A percentile compares a stretch with the other conserved stretches of the same genome.
phyloP scores from a whole-genome alignment of 1,140 invertebrate genomes.

The Proctacanthus coquilletti region DNA sequence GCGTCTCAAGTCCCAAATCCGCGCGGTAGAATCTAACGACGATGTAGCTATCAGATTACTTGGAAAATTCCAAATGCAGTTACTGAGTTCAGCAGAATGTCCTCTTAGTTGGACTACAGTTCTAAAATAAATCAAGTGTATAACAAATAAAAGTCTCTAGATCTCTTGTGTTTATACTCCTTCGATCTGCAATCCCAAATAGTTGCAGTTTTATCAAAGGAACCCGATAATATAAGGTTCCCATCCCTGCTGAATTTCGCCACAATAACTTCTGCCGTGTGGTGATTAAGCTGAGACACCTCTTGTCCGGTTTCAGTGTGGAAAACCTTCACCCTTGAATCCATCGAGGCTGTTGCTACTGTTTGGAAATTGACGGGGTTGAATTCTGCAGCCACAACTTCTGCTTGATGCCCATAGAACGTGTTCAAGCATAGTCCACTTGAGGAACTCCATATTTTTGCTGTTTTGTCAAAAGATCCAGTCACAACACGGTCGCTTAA shows the following conservation, averaged over 20 bases:
- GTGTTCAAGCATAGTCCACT: conserved; percentile 51
- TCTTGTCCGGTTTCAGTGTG: conserved; percentile 47
- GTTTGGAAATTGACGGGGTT: conserved; percentile 39
- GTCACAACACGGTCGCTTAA: conserved; percentile 56
- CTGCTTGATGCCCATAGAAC: conserved; percentile 53
- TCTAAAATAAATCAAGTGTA: conserved; percentile 27
- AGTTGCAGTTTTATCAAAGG: conserved; percentile 58
- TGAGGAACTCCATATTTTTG: conserved; percentile 35
- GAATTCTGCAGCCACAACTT: conserved; percentile 55
- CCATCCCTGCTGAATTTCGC: conserved; percentile 54
- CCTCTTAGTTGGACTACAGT: conserved; percentile 44
- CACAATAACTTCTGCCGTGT: conserved; percentile 57
- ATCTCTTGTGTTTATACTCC: conserved; percentile 31
- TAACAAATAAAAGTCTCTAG: conserved; percentile 4
- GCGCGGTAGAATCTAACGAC: conserved; percentile 58
- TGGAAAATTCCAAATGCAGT: conserved; percentile 59
- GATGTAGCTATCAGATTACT: conserved; percentile 51
- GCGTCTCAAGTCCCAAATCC: conserved; percentile 53
- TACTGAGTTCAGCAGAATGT: conserved; percentile 56
- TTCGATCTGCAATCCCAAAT: conserved; percentile 58
- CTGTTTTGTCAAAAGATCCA: conserved; percentile 67
- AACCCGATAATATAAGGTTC: conserved; percentile 54
- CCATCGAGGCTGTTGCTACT: conserved; percentile 60
- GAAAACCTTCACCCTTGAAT: conserved; percentile 53
- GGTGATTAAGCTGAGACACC: conserved; percentile 42